phyloP scores from a whole-genome alignment of 2,113 vertebrate species.

The Mesembrinibis cayennensis region DNA sequence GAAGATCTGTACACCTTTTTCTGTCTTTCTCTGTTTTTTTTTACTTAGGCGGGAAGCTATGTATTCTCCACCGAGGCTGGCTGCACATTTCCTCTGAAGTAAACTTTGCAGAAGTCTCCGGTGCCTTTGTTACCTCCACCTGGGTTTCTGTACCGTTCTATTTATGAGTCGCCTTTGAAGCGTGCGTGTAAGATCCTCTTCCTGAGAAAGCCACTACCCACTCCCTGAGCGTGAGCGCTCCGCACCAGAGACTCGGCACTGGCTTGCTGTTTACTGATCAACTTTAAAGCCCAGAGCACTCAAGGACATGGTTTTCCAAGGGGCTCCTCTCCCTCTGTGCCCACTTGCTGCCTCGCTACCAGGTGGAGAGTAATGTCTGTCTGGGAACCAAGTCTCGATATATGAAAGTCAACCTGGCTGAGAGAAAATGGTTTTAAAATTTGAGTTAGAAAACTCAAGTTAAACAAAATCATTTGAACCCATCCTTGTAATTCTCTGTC shows the following conservation, averaged over 20 bases:
- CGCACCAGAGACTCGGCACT: neutral
- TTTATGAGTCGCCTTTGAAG: conserved; percentile 6
- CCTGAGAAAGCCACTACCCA: neutral
- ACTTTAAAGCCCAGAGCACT: neutral
- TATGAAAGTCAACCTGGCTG: neutral
- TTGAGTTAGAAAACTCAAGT: neutral
- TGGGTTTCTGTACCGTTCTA: neutral
- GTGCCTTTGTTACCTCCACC: neutral
- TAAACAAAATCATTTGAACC: neutral
- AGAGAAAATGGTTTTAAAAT: neutral
- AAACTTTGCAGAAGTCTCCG: neutral
- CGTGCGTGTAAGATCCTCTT: neutral
- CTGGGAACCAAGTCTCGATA: neutral
- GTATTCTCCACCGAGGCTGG: neutral
- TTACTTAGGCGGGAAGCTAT: neutral
- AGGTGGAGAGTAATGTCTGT: neutral
- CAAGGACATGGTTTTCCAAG: neutral
- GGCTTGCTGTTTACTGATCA: neutral
- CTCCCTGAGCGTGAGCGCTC: neutral
- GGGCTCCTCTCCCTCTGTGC: neutral
- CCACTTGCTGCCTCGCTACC: neutral
- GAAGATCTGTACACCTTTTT: neutral
- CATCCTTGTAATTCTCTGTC: neutral
- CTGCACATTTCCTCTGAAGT: neutral
- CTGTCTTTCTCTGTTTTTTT: neutral